These are phyloP conservation scores for Pangasius sanitwongsei DNA, from an alignment of 2,797 vertebrate genomes.

Conservation along the genomic window DNA sequence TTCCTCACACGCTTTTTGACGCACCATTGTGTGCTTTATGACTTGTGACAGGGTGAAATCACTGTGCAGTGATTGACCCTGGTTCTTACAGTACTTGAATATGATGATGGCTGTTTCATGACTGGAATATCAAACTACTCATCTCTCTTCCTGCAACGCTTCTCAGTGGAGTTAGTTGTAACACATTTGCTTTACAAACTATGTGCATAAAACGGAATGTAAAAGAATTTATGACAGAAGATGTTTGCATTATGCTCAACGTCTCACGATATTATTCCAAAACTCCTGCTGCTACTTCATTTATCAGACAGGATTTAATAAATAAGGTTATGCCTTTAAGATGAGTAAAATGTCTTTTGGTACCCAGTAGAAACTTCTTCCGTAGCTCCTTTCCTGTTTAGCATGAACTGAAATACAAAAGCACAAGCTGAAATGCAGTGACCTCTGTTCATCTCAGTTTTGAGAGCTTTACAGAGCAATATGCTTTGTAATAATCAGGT, in stretches of 20 bases:
- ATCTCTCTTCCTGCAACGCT: constrained; percentile 58
- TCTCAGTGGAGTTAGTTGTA: constrained; percentile 38
- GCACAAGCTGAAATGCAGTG: not conserved
- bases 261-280: constrained; percentile 21
- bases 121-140: constrained; percentile 79
- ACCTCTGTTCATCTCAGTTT: constrained; percentile 2
- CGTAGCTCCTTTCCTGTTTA: not conserved
- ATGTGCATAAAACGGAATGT: constrained; percentile 34
- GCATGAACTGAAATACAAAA: not conserved
- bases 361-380: not conserved
- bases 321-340: constrained; percentile 23
- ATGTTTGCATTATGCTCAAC: constrained; percentile 18
- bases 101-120: constrained; percentile 83
- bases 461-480: constrained; percentile 42
- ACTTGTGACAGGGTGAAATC: constrained; percentile 78
- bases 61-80: constrained; percentile 83
- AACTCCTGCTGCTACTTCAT: constrained; percentile 30
- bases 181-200: constrained; percentile 44
- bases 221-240: constrained; percentile 31
- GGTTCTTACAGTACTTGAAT: constrained; percentile 82
- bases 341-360: constrained; percentile 4
- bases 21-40: constrained; percentile 86
- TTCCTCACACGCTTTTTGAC: constrained; percentile 79
- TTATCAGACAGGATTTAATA: constrained; percentile 28
- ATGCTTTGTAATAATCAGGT: constrained; percentile 62